phyloP scores from a whole-genome alignment of 2,113 vertebrate genomes.

The Vulpes vulpes region DNA sequence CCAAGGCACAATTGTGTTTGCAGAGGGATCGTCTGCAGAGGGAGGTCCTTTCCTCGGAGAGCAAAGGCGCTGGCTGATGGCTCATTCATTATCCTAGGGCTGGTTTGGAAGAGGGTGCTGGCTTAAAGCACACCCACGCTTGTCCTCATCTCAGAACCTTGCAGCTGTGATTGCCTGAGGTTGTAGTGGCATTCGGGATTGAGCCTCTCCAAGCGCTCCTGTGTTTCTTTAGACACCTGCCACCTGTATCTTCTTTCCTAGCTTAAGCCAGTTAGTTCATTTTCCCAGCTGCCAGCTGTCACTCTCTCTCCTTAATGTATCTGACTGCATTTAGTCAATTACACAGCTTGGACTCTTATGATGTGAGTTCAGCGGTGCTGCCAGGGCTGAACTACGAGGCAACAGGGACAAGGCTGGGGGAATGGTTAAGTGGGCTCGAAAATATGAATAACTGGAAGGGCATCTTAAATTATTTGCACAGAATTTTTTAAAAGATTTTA shows the following conservation, averaged over 20 bases:
- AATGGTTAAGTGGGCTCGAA: constrained; percentile 17
- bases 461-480: background rate
- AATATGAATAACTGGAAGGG: background rate
- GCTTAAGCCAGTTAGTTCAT: background rate
- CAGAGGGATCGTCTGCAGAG: constrained; percentile 35
- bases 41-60: constrained; percentile 43
- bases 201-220: background rate
- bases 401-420: background rate
- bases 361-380: background rate
- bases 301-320: constrained; percentile 20
- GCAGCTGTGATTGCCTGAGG: constrained; percentile 33
- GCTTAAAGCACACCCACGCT: constrained; percentile 57
- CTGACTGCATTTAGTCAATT: constrained; percentile 14
- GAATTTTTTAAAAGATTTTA: no score
- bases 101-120: background rate
- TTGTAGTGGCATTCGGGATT: background rate
- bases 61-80: constrained; percentile 20
- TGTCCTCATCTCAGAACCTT: constrained; percentile 44
- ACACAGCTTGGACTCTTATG: background rate
- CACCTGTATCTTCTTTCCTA: constrained; percentile 70
- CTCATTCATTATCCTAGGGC: constrained; percentile 69
- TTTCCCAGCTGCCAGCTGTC: constrained; percentile 44
- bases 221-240: constrained; percentile 47
- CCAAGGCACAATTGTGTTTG: constrained; percentile 51
- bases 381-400: constrained; percentile 13